These are phyloP conservation scores for Drosophila tanythrix DNA, from an alignment of 2,888 invertebrate genomes.

Conservation along the genomic window DNA sequence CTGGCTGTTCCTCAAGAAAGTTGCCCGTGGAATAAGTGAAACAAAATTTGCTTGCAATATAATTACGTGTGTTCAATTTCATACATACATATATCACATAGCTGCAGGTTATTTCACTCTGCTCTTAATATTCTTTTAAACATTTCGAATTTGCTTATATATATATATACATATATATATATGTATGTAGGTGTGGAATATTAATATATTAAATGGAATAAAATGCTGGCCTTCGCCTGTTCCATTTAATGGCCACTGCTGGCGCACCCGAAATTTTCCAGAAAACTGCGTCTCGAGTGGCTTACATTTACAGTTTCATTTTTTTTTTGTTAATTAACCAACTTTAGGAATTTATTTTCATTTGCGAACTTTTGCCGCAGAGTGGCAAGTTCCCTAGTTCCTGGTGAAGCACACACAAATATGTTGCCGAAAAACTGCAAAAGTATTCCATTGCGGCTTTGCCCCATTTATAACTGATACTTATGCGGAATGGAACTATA, in stretches of 20 bases:
- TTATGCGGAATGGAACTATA: neutral
- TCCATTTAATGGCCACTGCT: slow-evolving; percentile 48
- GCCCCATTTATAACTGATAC: neutral
- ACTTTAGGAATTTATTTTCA: slow-evolving; percentile 69
- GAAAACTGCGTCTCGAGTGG: slow-evolving; percentile 34
- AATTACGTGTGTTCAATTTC: slow-evolving; percentile 3
- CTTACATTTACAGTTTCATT: slow-evolving; percentile 26
- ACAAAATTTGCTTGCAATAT: neutral
- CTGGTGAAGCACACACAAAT: slow-evolving; percentile 29
- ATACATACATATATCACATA: slow-evolving; percentile 7
- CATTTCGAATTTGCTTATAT: slow-evolving; percentile 24
- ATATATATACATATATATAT: neutral
- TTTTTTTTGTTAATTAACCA: slow-evolving; percentile 63
- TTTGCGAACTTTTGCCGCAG: slow-evolving; percentile 59
- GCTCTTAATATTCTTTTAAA: slow-evolving; percentile 46
- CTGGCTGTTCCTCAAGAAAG: slow-evolving; percentile 15
- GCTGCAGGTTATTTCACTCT: slow-evolving; percentile 15
- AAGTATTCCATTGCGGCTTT: slow-evolving; percentile 24
- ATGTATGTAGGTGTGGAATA: neutral
- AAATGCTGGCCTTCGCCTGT: slow-evolving; percentile 28
- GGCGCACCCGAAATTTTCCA: slow-evolving; percentile 18
- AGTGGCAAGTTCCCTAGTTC: slow-evolving; percentile 40
- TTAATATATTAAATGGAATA: slow-evolving; percentile 6
- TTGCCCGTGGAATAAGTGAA: slow-evolving; percentile 11
- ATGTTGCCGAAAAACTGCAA: slow-evolving; percentile 29